phyloP scores from a whole-genome alignment of 2,888 invertebrate species.

The Diarsia mendica region DNA sequence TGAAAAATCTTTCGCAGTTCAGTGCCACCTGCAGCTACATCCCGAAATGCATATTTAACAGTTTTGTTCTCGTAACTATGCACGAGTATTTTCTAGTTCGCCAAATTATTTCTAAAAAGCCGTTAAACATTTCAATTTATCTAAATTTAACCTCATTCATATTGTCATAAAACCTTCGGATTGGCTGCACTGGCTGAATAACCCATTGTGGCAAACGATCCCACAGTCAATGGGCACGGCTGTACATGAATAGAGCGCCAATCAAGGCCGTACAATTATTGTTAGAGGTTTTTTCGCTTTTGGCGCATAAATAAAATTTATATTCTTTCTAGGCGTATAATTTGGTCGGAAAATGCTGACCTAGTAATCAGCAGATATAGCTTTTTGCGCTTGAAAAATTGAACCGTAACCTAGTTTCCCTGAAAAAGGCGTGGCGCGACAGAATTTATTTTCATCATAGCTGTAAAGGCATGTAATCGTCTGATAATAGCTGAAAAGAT shows the following conservation, averaged over 20 bases:
- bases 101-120: constrained; percentile 7
- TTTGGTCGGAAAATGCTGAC: constrained; percentile 37
- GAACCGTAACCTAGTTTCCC: constrained; percentile 35
- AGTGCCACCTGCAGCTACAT: constrained; percentile 34
- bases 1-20: constrained; percentile 42
- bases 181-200: constrained; percentile 62
- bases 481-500: constrained; percentile 12
- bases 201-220: constrained; percentile 60
- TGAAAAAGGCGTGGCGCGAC: constrained; percentile 25
- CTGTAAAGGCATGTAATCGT: constrained; percentile 5
- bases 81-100: neutral
- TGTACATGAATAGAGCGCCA: constrained; percentile 59
- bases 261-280: constrained; percentile 64
- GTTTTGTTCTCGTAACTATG: neutral
- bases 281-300: constrained; percentile 48
- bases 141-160: constrained; percentile 24
- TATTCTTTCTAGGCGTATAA: constrained; percentile 38
- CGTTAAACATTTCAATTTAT: constrained; percentile 24
- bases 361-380: constrained; percentile 41
- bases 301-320: constrained; percentile 29
- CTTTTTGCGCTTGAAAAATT: constrained; percentile 41
- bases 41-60: constrained; percentile 33
- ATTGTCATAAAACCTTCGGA: constrained; percentile 54
- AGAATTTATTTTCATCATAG: constrained; percentile 24
- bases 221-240: constrained; percentile 64